Percentiles rank a stretch among this genome's conserved stretches.
Conservation (phyloP, 2,113 vertebrate species). For the Aix galericulata region DNA sequence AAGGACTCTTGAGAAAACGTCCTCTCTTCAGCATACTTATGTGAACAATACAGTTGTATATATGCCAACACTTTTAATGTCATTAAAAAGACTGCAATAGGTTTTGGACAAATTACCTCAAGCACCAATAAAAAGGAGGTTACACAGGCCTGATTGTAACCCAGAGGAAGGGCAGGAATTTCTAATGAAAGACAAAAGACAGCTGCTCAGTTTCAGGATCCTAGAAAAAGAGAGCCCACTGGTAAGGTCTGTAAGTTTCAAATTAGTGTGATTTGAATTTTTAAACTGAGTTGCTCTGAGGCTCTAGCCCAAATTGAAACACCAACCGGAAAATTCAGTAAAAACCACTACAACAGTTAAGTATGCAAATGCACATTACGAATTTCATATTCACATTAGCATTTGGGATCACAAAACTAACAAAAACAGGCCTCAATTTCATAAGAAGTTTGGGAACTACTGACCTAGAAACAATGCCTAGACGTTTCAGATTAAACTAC, state of each 20-base stretch:
- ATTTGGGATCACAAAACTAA: neutral
- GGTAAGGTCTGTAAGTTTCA: neutral
- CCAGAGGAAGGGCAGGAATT: neutral
- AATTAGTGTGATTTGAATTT: neutral
- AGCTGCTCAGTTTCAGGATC: neutral
- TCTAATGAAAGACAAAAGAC: neutral
- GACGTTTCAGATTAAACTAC: neutral
- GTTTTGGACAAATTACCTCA: conserved; percentile 26
- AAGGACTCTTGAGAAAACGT: conserved; percentile 11
- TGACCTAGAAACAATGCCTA: neutral
- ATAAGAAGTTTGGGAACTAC: neutral
- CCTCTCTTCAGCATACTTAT: neutral
- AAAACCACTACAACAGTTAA: accelerated
- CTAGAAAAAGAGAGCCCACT: neutral
- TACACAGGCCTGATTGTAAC: neutral
- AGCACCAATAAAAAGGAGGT: neutral
- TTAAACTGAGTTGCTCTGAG: neutral
- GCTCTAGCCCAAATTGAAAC: neutral
- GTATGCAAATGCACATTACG: accelerated
- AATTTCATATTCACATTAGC: neutral
- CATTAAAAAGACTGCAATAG: neutral
- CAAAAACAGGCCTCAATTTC: neutral
- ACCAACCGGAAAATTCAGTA: neutral
- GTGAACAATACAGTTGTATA: neutral
- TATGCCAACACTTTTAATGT: neutral